Conservation (phyloP, 2,888 invertebrate genomes). For the Aleiodes testaceus region DNA sequence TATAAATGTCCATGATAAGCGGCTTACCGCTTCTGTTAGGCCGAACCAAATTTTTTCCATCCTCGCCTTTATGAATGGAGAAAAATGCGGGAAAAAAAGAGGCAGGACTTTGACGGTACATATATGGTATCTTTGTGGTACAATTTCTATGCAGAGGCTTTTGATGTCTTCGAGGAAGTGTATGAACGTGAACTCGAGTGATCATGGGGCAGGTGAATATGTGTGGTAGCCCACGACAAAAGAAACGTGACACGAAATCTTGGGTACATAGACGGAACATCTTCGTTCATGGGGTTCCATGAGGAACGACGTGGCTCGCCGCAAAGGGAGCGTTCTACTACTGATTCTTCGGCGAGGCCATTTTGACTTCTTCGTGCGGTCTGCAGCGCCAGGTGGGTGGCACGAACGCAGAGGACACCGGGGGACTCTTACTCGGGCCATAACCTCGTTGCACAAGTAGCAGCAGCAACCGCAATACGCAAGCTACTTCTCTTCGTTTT, state of each 20-base stretch:
- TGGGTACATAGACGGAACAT: slow-evolving; percentile 22
- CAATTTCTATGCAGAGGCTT: slow-evolving; percentile 23
- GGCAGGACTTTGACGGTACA: neutral
- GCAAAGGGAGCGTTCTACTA: slow-evolving; percentile 45
- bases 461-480: slow-evolving; percentile 53
- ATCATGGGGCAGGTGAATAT: slow-evolving; percentile 41
- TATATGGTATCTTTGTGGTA: slow-evolving; percentile 9
- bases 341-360: neutral
- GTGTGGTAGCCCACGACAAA: slow-evolving; percentile 41
- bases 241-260: slow-evolving; percentile 43
- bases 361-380: slow-evolving; percentile 33
- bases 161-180: slow-evolving; percentile 24
- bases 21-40: slow-evolving; percentile 33
- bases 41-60: slow-evolving; percentile 17
- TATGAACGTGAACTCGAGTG: slow-evolving; percentile 27
- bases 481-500: neutral
- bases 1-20: slow-evolving; percentile 32
- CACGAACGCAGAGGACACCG: slow-evolving; percentile 39
- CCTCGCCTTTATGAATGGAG: neutral
- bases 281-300: slow-evolving; percentile 40
- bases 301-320: slow-evolving; percentile 41
- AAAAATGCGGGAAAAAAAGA: neutral
- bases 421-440: slow-evolving; percentile 37
- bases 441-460: slow-evolving; percentile 48
- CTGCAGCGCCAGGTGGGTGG: slow-evolving; percentile 48